phyloP scores from a whole-genome alignment of 2,888 invertebrate species.

The Chymomyza caudatula region DNA sequence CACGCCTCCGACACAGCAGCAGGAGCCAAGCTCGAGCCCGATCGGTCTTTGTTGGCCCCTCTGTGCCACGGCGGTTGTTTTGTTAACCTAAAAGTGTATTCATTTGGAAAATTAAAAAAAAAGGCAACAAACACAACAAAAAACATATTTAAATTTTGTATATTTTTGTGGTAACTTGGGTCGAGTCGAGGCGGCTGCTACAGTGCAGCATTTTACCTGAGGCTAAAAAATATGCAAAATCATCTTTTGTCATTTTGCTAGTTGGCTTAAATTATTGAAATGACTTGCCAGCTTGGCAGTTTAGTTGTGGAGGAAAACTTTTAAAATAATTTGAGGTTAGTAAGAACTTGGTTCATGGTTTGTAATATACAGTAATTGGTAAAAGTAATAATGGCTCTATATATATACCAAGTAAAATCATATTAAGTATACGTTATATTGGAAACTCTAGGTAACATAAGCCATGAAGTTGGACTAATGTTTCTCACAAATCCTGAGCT shows the following conservation, averaged over 20 bases:
- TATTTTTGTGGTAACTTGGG: neutral
- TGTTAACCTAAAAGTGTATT: constrained; percentile 49
- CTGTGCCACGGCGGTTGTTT: constrained; percentile 19
- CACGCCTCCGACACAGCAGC: neutral
- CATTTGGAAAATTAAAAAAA: constrained; percentile 68
- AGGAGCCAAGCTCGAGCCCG: too few species aligned
- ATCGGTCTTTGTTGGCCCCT: neutral
- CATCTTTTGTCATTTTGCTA: constrained; percentile 27
- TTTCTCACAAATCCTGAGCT: too few species aligned
- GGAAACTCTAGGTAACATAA: too few species aligned
- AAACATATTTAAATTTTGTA: neutral
- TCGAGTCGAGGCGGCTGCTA: too few species aligned
- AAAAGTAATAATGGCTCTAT: neutral
- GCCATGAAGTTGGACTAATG: too few species aligned
- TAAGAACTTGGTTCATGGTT: neutral
- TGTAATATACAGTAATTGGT: too few species aligned
- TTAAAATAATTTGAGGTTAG: neutral
- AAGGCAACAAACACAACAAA: constrained; percentile 10
- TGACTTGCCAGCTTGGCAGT: neutral
- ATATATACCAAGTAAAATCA: neutral
- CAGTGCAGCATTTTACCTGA: neutral
- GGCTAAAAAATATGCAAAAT: constrained; percentile 32
- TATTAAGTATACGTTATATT: neutral
- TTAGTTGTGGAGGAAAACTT: neutral
- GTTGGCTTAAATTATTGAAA: constrained; percentile 6